phyloP scores from a whole-genome alignment of 2,888 invertebrate species.

The Pristionchus arcanus region DNA sequence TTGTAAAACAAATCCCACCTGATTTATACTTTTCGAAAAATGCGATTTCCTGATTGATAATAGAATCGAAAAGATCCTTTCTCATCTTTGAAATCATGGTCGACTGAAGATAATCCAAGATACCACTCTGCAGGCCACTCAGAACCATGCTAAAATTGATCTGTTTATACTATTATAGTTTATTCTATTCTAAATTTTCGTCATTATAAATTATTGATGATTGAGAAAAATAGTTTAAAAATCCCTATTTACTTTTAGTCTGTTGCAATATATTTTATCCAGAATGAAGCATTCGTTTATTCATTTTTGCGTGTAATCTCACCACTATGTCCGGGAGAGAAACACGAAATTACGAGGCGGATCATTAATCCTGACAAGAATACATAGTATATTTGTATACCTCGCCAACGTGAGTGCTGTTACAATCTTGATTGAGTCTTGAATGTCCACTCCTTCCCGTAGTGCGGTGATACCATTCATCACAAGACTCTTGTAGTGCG shows the following conservation, averaged over 20 bases:
- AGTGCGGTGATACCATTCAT: constrained; percentile 30
- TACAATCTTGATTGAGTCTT: neutral
- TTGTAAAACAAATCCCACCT: constrained; percentile 81
- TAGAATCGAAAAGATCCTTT: constrained; percentile 77
- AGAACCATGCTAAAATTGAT: constrained; percentile 71
- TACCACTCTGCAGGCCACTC: constrained; percentile 76
- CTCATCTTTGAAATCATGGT: constrained; percentile 76
- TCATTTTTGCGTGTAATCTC: no score
- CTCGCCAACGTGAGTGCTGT: neutral
- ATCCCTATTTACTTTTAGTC: no score
- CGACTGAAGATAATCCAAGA: constrained; percentile 73
- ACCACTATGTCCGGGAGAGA: no score
- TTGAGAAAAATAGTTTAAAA: no score
- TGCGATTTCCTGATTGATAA: constrained; percentile 79
- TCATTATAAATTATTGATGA: no score
- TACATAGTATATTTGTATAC: no score
- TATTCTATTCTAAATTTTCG: no score
- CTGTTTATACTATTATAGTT: no score
- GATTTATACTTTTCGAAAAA: constrained; percentile 79
- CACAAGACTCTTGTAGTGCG: constrained; percentile 16
- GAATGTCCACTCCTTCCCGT: neutral
- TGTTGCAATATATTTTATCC: no score
- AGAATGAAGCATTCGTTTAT: no score
- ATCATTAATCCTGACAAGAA: no score
- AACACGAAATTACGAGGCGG: no score